Evolutionary conservation across 23 tunicate species (phyloP).

Genomic region (Oikopleura vanhoeffeni): DNA sequence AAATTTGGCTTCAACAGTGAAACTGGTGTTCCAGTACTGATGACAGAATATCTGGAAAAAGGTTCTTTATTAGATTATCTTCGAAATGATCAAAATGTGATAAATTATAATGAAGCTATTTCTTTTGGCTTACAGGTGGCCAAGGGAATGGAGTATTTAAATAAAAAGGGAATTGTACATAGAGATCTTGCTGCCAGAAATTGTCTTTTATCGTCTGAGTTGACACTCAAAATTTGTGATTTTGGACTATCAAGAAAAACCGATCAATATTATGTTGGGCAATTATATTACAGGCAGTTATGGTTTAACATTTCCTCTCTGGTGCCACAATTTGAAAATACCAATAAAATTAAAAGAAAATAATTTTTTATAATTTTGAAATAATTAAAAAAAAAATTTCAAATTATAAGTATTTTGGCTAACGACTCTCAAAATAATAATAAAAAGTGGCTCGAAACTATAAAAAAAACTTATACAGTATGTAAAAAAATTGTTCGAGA

Average conservation of each 20-base stretch:
- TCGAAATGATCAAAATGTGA: not conserved
- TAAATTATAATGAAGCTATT: not conserved
- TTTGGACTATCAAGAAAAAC: conserved; percentile 11
- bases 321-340: too few relatives aligned
- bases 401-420: too few relatives aligned
- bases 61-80: not conserved
- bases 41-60: not conserved
- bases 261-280: not conserved
- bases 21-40: not conserved
- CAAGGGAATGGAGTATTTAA: not conserved
- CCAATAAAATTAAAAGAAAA: too few relatives aligned
- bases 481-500: too few relatives aligned
- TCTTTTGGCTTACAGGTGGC: not conserved
- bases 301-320: too few relatives aligned
- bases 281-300: not conserved
- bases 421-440: too few relatives aligned
- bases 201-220: not conserved
- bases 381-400: too few relatives aligned
- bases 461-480: too few relatives aligned
- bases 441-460: too few relatives aligned
- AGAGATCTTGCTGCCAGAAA: conserved; percentile 6
- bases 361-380: too few relatives aligned
- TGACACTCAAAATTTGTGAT: conserved; percentile 3
- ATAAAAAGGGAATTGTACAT: not conserved
- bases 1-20: not conserved